Conservation (phyloP, 2,888 invertebrate genomes). For the Apamea anceps region DNA sequence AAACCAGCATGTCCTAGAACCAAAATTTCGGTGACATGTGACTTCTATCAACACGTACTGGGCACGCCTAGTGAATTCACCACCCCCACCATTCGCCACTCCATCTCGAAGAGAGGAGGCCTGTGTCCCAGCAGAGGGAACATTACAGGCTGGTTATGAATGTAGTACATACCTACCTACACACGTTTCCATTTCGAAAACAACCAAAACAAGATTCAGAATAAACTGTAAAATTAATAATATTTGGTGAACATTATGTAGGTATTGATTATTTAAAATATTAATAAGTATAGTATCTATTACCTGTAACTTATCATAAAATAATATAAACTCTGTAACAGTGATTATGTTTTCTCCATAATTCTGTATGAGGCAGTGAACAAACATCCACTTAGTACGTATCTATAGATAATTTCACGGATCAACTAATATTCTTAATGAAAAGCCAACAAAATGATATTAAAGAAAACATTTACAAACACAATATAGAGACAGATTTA, state of each 20-base stretch:
- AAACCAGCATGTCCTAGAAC: too few relatives aligned
- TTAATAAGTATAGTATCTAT: not conserved
- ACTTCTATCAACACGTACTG: too few relatives aligned
- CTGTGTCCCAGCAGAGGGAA: not conserved
- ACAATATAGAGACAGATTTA: constrained; percentile 57
- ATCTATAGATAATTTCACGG: constrained; percentile 25
- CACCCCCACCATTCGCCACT: too few relatives aligned
- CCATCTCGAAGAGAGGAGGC: not conserved
- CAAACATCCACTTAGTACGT: constrained; percentile 16
- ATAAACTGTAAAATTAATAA: not conserved
- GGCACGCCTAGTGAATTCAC: too few relatives aligned
- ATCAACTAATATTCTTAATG: constrained; percentile 28
- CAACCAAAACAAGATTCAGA: not conserved
- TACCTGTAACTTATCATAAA: not conserved
- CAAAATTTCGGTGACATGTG: too few relatives aligned
- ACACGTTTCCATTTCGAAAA: not conserved
- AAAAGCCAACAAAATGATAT: constrained; percentile 39
- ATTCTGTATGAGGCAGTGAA: not conserved
- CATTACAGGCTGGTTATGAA: not conserved
- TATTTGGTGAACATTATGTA: not conserved
- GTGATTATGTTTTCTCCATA: not conserved
- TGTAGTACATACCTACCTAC: not conserved
- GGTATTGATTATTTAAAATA: not conserved
- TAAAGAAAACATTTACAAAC: constrained; percentile 46
- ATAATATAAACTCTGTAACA: not conserved